Conservation (phyloP, 2,113 vertebrate genomes). For the Rhombomys opimus region DNA sequence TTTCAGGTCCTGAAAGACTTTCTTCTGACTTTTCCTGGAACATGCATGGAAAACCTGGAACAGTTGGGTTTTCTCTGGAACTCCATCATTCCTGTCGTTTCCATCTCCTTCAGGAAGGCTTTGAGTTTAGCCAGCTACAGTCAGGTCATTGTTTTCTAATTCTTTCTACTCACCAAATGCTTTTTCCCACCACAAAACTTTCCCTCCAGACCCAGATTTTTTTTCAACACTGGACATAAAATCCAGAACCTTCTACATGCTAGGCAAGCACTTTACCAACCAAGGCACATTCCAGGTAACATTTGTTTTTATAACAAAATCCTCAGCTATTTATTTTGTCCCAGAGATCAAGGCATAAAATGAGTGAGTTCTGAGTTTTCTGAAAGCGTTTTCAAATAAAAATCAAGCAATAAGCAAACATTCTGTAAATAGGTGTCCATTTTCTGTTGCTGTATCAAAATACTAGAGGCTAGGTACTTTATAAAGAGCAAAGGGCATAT, state of each 20-base stretch:
- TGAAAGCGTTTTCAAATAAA: slow-evolving; percentile 31
- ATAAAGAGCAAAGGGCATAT: not conserved
- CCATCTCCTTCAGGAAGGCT: not conserved
- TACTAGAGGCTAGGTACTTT: not conserved
- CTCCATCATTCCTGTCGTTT: not conserved
- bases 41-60: no score
- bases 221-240: not conserved
- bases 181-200: not conserved
- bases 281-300: not conserved
- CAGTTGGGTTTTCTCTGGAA: not conserved
- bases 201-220: not conserved
- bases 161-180: not conserved
- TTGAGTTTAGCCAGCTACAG: not conserved
- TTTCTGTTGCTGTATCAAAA: not conserved
- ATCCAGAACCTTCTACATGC: not conserved
- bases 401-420: not conserved
- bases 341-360: not conserved
- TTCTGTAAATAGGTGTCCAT: not conserved
- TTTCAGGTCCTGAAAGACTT: not conserved
- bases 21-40: not conserved
- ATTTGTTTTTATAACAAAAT: slow-evolving; percentile 4
- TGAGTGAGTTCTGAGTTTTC: not conserved
- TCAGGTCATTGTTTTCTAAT: not conserved
- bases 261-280: not conserved
- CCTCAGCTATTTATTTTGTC: not conserved